phyloP scores from a whole-genome alignment of 2,888 invertebrate genomes.

The Uloborus plumipes region DNA sequence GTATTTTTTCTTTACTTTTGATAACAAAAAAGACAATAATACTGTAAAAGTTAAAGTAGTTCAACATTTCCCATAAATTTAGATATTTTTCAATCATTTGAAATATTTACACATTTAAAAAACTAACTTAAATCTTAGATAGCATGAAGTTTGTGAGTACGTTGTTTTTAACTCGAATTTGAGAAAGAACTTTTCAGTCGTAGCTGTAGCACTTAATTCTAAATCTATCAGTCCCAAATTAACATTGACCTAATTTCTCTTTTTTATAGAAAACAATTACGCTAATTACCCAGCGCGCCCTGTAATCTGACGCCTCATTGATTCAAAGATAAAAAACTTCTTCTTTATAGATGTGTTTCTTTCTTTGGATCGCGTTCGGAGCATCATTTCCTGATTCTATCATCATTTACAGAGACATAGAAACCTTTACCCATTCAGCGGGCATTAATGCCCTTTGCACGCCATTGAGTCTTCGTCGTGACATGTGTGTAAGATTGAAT shows the following conservation, averaged over 20 bases:
- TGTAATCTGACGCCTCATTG: slow-evolving; percentile 1
- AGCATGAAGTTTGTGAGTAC: too few species aligned
- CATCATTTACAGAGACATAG: slow-evolving; percentile 34
- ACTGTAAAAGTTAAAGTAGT: too few species aligned
- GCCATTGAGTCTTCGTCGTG: slow-evolving; percentile 32
- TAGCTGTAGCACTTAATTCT: too few species aligned
- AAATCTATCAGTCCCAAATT: too few species aligned
- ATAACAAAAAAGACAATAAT: too few species aligned
- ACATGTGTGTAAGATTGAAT: slow-evolving; percentile 30
- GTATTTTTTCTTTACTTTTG: too few species aligned
- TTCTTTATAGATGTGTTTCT: slow-evolving; percentile 11
- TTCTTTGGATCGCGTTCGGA: slow-evolving; percentile 35
- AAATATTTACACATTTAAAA: too few species aligned
- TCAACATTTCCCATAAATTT: too few species aligned
- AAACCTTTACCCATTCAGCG: slow-evolving; percentile 27
- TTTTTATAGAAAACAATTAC: slow-evolving; percentile 45
- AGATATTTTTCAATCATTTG: too few species aligned
- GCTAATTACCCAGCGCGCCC: slow-evolving; percentile 33
- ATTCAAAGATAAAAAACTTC: slow-evolving; percentile 46
- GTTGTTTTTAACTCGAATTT: too few species aligned
- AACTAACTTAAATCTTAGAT: too few species aligned
- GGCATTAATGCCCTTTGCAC: slow-evolving; percentile 34
- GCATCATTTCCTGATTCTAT: slow-evolving; percentile 44
- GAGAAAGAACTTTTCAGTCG: too few species aligned
- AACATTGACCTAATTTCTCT: background rate